Base-by-base conservation (phyloP, 35 echinoderm and acorn worm species). In the Patiria miniata region DNA sequence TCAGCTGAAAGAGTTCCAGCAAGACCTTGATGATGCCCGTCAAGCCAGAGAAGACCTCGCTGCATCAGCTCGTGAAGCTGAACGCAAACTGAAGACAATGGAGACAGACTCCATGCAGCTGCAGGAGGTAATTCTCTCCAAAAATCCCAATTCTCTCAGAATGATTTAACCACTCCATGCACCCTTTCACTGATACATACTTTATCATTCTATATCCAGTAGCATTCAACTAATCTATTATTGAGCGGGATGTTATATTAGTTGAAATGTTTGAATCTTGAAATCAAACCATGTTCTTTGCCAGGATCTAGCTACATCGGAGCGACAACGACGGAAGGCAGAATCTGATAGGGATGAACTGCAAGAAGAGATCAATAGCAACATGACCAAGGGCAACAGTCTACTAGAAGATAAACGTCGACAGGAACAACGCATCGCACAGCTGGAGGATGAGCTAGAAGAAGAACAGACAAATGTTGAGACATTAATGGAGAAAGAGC, bases 391-490 rank as follows among this genome's bases (percentile, higher is more conserved):
- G 76, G 89, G 89, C 5, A 78, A 78, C 28, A 76, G 92, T 12
- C 57, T 94, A 10, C 0, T 91, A 8, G 96, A 99, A 22, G 96
- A 99, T 65, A 99, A 99, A 79, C 82, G 93, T 0, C 91, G 96
- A 12, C 86, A 94, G 8, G 96, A 99, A 30, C 96, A 99, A 51
- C 86, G 88, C 47, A 88, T 99, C 37, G 61, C 85, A 21, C 80
- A 92, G 39, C 68, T 99, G 52, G 96, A 99, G 54, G 96, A 99
- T 36, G 96, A 99, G 39, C 82, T 99, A 17, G 96, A 99, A 50
- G 96, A 99, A n/a, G 96, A 99, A 77, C 86, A 91, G 61, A 91
- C 65, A 36, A 94, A 88, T 29, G 89, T 81, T 5, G 96, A 99
- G 86, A 90, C 82, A 36, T 77, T 99, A 37, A 76, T 92, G 52